Conservation (phyloP, 2,888 invertebrate species). For the Stegana nigrithorax region DNA sequence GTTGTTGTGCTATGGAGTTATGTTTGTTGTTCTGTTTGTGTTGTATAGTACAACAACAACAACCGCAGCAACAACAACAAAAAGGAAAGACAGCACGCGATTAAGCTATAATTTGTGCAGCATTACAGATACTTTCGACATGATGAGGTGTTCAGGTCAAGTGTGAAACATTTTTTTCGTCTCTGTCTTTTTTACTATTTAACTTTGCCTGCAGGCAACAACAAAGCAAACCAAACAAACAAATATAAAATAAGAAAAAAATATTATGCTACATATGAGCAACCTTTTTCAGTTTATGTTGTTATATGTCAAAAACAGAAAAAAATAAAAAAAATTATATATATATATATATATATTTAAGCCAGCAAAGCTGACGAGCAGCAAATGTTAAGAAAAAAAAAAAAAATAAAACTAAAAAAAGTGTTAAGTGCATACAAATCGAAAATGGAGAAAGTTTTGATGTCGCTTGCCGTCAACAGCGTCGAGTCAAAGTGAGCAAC, state of each 20-base stretch:
- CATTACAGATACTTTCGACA: conserved; percentile 41
- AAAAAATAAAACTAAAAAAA: no score
- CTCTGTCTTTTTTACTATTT: background rate
- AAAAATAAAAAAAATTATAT: conserved; percentile 22
- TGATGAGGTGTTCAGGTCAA: conserved; percentile 54
- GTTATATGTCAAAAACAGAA: conserved; percentile 24
- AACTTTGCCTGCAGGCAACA: background rate
- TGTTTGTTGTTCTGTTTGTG: conserved; percentile 17
- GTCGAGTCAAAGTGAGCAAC: background rate
- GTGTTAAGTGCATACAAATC: conserved; percentile 15
- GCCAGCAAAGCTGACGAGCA: no score
- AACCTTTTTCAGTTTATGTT: no score
- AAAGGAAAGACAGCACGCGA: conserved; percentile 56
- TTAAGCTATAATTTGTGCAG: conserved; percentile 56
- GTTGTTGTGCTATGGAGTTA: background rate
- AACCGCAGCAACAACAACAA: no score
- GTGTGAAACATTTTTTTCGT: conserved; percentile 25
- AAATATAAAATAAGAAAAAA: no score
- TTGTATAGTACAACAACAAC: no score
- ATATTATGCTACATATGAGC: no score
- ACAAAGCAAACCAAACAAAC: no score
- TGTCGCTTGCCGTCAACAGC: background rate
- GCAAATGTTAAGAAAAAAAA: no score
- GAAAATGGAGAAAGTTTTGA: conserved; percentile 25
- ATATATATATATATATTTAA: conserved; percentile 12